A percentile compares a stretch with the other conserved stretches of the same genome.
phyloP scores from a whole-genome alignment of 2,113 vertebrate genomes.

The Trichomycterus rosablanca region DNA sequence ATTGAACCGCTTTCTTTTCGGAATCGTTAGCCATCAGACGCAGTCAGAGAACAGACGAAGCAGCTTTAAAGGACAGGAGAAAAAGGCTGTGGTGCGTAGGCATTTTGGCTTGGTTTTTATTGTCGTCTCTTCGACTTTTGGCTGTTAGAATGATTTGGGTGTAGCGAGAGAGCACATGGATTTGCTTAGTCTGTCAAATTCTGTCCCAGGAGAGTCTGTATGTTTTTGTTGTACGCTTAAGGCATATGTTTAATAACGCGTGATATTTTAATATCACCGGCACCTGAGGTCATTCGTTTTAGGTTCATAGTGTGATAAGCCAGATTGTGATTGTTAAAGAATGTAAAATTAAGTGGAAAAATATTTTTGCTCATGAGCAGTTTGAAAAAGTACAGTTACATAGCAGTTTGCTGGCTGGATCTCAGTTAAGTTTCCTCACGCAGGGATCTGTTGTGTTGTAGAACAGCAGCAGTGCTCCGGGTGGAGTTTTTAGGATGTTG shows the following conservation, averaged over 20 bases:
- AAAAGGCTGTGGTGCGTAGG: neutral
- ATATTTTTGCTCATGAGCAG: no score
- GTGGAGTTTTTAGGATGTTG: neutral
- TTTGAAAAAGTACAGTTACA: no score
- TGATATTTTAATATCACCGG: constrained; percentile 15
- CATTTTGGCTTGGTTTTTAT: no score
- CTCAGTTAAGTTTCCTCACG: no score
- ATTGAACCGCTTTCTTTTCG: neutral
- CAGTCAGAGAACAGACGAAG: neutral
- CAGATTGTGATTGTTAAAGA: no score
- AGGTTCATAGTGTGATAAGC: no score
- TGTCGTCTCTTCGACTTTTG: neutral
- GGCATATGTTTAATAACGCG: constrained; percentile 12
- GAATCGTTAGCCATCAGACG: neutral
- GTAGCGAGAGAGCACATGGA: no score
- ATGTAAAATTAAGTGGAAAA: no score
- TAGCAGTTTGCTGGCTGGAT: no score
- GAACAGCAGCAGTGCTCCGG: neutral
- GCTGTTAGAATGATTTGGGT: constrained; percentile 1
- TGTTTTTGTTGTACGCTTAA: no score
- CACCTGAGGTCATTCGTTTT: no score
- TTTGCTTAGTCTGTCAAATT: neutral
- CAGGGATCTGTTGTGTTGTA: neutral
- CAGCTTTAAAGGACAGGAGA: neutral
- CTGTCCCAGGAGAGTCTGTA: no score